Base-by-base conservation (phyloP, 2,797 vertebrate genomes). In the Sandelia bainsii region DNA sequence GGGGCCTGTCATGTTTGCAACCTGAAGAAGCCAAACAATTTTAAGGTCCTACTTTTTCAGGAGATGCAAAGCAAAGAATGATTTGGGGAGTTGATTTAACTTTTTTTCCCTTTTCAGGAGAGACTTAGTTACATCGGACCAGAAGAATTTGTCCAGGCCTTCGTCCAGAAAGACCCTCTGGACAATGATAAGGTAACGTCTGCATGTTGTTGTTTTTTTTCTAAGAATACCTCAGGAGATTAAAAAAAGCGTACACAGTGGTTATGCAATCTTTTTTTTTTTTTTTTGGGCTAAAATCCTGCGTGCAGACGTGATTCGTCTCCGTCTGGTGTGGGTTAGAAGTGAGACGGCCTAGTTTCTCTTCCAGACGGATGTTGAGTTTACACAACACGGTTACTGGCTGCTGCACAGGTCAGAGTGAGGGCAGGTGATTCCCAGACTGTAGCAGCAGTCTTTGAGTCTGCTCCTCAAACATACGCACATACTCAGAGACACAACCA, bases 101-200 rank as follows among this genome's bases (percentile, higher is more conserved):
- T 3, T 5, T 32, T 40, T 8, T 39, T 51, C 51, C 27, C 22
- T 62, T 82, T 94, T 84, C 89, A 99, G 98, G 98, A 99, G 87
- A 93, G 96, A 68, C 93, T 99, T 67, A 96, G 95, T 88, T 97
- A 98, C 86, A 98, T 99, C 10, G 97, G 97, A 74, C 97, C 97
- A 3, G 97, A 99, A 85, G 98, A 99, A 81, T 98, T 99, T 53
- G 93, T 99, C 78, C 97, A 98, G 81, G 97, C 97, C 0, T 98
- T 98, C 72, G 95, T 96, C 53, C 96, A 96, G 74, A 99, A 98
- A 89, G 96, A 96, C 85, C 95, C 94, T 50, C 89, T 96, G 89
- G 96, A 97, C 87, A 97, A 96, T 5, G 94, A 96, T 80, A 96
- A 97, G 97, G 97, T 99, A 95, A 91, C 45, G 64, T 52, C 75